Conservation (phyloP, 2,888 invertebrate genomes). For the Gymnoscelis rufifasciata region DNA sequence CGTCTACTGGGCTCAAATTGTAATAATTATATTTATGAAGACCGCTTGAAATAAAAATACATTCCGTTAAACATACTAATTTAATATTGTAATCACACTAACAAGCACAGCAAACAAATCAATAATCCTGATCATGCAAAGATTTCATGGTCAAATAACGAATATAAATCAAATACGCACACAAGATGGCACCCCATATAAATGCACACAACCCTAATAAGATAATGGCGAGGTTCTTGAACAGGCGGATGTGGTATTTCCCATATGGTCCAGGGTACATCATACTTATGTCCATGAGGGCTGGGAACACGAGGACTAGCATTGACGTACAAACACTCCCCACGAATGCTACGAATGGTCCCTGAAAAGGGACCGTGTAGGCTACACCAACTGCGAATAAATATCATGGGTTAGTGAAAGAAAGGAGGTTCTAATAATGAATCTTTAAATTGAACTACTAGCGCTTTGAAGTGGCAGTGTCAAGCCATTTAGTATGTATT, state of each 20-base stretch:
- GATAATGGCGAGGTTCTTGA: slow-evolving; percentile 44
- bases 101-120: too few relatives aligned
- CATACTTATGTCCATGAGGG: slow-evolving; percentile 54
- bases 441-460: too few relatives aligned
- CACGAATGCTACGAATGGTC: slow-evolving; percentile 54
- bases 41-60: too few relatives aligned
- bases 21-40: too few relatives aligned
- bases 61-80: too few relatives aligned
- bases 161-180: slow-evolving; percentile 45
- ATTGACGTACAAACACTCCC: slow-evolving; percentile 54
- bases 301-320: slow-evolving; percentile 52
- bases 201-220: slow-evolving; percentile 36
- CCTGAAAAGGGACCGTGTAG: slow-evolving; percentile 52
- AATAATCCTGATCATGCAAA: not conserved
- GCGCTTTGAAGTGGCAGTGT: too few relatives aligned
- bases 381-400: slow-evolving; percentile 54
- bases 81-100: too few relatives aligned
- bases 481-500: too few relatives aligned
- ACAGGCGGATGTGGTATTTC: slow-evolving; percentile 33
- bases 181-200: slow-evolving; percentile 39
- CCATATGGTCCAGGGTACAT: slow-evolving; percentile 51
- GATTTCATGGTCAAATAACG: slow-evolving; percentile 36
- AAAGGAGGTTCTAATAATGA: too few relatives aligned
- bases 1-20: too few relatives aligned
- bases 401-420: too few relatives aligned